Evolutionary conservation across 2,888 invertebrate species (phyloP), one percentile per base, ranked within the genome.

Genomic region (Suillia variegata): DNA sequence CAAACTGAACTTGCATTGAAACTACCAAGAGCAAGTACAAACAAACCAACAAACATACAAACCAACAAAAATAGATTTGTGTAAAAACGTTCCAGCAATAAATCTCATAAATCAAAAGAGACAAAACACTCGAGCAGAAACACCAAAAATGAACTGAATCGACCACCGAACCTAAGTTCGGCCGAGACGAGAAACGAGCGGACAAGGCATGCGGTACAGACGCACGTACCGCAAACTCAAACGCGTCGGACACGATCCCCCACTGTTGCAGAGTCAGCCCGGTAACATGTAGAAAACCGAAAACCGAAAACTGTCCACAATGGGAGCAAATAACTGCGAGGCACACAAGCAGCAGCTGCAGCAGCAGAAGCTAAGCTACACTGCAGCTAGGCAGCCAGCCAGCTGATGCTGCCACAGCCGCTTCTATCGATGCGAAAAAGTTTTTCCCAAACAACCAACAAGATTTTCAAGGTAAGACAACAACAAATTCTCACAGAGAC

Each of bases 71-170:
- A 13, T 5, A 17, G 18, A 45, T 45, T 17, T 17, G 5, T n/a
- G n/a, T 4, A n/a, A 18, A 20, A 45, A 18, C 45, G 20, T 45
- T 18, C 20, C 45, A 45, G 74, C 77, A 76, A 75, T 77, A 77
- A 75, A 76, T 77, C 74, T 74, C 77, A 75, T 77, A 77, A 75
- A 75, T 77, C 75, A 75, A 77, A 75, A 73, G 64, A 74, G 77
- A 77, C 75, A 77, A 73, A 72, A 72, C 70, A 74, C 72, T 71
- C 64, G 71, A 63, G 71, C 71, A 71, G 66, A 74, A 74, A 38
- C 38, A 4, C 12, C 38, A 38, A 38, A n/a, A 8, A 4, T 4
- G n/a, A 38, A n/a, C 10, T 13, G 38, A 8, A 38, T 13, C n/a
- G n/a, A n/a, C n/a, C 38, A 38, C n/a, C n/a, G 38, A 38, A 38